Evolutionary conservation across 2,113 vertebrate species (phyloP).

Genomic region (Gallinago undulata): DNA sequence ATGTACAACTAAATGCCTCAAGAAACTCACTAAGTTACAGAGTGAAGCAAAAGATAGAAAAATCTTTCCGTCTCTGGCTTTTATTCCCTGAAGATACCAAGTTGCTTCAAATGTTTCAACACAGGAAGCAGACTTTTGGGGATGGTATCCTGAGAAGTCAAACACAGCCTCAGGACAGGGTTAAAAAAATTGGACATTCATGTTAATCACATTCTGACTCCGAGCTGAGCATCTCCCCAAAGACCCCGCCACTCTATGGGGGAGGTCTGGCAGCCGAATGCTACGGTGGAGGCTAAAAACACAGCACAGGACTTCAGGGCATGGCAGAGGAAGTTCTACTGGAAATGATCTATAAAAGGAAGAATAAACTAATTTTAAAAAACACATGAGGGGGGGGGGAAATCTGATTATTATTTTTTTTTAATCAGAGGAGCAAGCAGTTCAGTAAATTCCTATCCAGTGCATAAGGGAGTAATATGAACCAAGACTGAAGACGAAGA

Average conservation of each 20-base stretch:
- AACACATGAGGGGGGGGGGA: fast-evolving
- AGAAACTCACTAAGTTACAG: not conserved
- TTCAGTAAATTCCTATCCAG: not conserved
- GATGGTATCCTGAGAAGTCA: not conserved
- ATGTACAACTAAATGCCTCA: not conserved
- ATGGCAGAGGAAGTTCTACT: not conserved
- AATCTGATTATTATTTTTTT: not conserved
- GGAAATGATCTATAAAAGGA: not conserved
- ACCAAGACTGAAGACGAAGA: not conserved
- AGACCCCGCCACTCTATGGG: not conserved
- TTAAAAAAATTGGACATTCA: not conserved
- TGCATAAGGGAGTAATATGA: not conserved
- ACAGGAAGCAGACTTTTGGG: not conserved
- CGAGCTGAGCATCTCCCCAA: not conserved
- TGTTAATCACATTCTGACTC: not conserved
- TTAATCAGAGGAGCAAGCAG: not conserved
- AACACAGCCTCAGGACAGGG: not conserved
- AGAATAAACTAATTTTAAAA: not conserved
- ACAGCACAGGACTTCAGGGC: not conserved
- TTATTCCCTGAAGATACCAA: not conserved
- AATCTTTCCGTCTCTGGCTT: not conserved
- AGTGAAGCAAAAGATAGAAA: not conserved
- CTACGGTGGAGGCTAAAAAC: not conserved
- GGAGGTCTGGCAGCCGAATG: not conserved
- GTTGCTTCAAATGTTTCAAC: not conserved